Evolutionary conservation across 37 sponge, comb jelly and placozoan genomes (phyloP), one percentile per base, ranked within the genome.

Genomic region (Ianthella basta): DNA sequence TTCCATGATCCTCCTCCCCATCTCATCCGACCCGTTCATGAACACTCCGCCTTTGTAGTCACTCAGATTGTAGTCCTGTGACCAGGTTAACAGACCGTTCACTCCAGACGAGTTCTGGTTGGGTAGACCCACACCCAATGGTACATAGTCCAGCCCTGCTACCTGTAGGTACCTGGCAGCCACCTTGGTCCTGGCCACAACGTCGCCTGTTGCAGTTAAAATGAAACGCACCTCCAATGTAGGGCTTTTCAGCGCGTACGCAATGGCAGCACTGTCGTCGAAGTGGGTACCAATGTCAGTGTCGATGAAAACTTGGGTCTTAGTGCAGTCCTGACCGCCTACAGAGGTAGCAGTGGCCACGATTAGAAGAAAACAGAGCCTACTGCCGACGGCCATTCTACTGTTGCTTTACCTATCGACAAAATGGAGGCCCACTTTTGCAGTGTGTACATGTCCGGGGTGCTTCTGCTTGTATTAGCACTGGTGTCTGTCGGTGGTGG

Each of bases 221-320:
- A 94, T 40, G 30, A 94, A 88, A 83, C 85, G 85, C 33, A 94
- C 83, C 29, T 94, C 89, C 75, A 91, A 63, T 0, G 83, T 35
- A 24, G 34, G 33, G 75, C 74, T 87, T 79, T 80, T 86, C 4
- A 87, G 68, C 20, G 94, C 94, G 36, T 67, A 82, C 44, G 59
- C 87, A 12, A 94, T 86, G 29, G 94, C 94, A 35, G 88, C 78
- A 39, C 41, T 79, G 75, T 94, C 94, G 82, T 94, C 94, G 55
- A 86, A 56, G 32, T 79, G 79, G 0, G 86, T 80, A 3, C 94
- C 94, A 27, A 94, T 88, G 84, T 94, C 94, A 12, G 94, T 94
- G 77, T 94, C 94, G 35, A 94, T 94, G 53, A 94, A 73, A 13
- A 94, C 94, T n/a, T 92, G 91, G 0, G 21, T 50, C 57, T 29